phyloP scores from a whole-genome alignment of 2,797 vertebrate species.

The Gymnopithys bicolor region DNA sequence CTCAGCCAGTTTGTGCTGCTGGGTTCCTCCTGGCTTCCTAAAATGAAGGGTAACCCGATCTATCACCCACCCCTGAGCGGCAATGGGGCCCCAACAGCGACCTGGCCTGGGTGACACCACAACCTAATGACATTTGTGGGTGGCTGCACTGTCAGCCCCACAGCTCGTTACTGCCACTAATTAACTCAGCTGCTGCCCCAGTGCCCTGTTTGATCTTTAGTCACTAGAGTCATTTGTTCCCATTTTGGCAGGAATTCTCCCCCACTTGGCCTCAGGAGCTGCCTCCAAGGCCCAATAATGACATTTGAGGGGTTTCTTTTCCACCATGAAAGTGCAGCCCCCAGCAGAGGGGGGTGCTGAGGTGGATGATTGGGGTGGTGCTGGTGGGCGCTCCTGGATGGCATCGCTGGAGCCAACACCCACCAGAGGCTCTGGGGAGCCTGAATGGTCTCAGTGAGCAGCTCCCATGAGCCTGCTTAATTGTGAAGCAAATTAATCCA shows the following conservation, averaged over 20 bases:
- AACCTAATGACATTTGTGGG: neutral
- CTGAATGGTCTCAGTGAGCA: neutral
- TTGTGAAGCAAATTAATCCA: neutral
- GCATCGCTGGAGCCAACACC: neutral
- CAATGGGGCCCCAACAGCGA: neutral
- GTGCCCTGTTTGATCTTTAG: neutral
- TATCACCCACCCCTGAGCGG: rapidly evolving
- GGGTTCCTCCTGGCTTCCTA: neutral
- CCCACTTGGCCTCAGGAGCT: neutral
- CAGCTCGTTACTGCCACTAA: neutral
- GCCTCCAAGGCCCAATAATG: neutral
- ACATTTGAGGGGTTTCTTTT: neutral
- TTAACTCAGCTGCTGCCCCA: neutral
- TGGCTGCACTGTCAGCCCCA: neutral
- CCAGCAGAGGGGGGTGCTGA: neutral
- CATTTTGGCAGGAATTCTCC: neutral
- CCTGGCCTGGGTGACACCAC: neutral
- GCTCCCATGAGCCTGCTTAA: neutral
- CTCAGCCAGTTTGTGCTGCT: neutral
- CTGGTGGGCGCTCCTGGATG: neutral
- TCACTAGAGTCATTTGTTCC: neutral
- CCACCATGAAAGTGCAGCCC: rapidly evolving
- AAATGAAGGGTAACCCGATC: neutral
- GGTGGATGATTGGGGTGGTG: neutral
- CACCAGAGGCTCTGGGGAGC: rapidly evolving